phyloP scores from a whole-genome alignment of 2,113 vertebrate genomes.

The Clarias batrachus region DNA sequence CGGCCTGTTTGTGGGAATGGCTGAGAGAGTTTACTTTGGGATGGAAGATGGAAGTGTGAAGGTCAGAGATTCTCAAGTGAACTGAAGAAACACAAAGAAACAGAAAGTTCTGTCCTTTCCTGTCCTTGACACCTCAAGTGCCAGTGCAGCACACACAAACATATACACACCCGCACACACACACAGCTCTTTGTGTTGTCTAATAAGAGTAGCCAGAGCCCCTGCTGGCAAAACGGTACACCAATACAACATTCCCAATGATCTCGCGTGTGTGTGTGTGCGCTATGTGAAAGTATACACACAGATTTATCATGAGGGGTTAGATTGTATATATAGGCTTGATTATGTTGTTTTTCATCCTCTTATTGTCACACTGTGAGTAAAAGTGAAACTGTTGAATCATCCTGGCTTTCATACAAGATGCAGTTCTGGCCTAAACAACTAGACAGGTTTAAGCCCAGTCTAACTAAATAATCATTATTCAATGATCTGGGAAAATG shows the following conservation, averaged over 20 bases:
- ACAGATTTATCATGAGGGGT: neutral
- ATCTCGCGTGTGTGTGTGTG: neutral
- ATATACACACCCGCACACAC: neutral
- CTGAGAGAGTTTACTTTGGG: slow-evolving; percentile 89
- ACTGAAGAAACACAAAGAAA: slow-evolving; percentile 54
- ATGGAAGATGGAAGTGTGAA: slow-evolving; percentile 90
- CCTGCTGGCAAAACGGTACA: neutral
- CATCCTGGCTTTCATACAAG: neutral
- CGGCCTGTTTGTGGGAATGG: slow-evolving; percentile 92
- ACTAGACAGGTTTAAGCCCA: neutral
- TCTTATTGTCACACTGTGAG: neutral
- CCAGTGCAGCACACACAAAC: slow-evolving; percentile 1
- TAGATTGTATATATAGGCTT: neutral
- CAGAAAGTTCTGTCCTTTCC: neutral
- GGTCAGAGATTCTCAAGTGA: slow-evolving; percentile 72
- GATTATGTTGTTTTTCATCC: neutral
- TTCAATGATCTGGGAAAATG: neutral
- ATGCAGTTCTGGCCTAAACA: neutral
- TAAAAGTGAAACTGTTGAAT: neutral
- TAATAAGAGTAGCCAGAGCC: neutral
- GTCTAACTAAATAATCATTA: neutral
- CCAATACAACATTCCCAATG: neutral
- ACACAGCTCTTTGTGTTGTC: neutral
- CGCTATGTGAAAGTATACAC: neutral
- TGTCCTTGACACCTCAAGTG: slow-evolving; percentile 44